Percentiles rank a stretch among this genome's conserved stretches.
phyloP scores from a whole-genome alignment of 2,888 invertebrate genomes.

The Smittia aterrima region DNA sequence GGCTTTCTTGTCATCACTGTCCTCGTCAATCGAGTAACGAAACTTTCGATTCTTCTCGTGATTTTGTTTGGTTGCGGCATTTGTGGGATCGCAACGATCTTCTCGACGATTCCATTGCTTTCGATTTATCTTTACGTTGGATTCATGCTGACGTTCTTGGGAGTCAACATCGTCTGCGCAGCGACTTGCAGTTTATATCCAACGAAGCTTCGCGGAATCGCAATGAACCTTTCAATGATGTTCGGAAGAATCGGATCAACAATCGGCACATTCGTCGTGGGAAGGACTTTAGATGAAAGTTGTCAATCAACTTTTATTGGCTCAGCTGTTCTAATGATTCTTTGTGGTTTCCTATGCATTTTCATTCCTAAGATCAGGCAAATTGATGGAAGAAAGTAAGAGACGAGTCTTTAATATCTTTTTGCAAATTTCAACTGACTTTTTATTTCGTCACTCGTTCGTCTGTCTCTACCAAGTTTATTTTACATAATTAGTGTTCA shows the following conservation, averaged over 20 bases:
- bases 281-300: constrained; percentile 49
- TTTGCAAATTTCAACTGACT: constrained; percentile 7
- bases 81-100: constrained; percentile 46
- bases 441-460: not conserved
- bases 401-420: not conserved
- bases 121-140: constrained; percentile 47
- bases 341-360: not conserved
- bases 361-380: constrained; percentile 19
- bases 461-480: not conserved
- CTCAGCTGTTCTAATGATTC: not conserved
- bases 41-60: constrained; percentile 47
- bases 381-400: not conserved
- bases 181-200: constrained; percentile 49
- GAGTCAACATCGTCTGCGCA: constrained; percentile 49
- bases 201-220: constrained; percentile 50
- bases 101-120: constrained; percentile 46
- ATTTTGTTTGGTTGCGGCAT: constrained; percentile 46
- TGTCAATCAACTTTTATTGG: constrained; percentile 51
- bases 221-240: constrained; percentile 53
- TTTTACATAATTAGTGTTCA: not conserved
- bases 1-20: constrained; percentile 48
- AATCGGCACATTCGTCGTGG: constrained; percentile 50
- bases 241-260: constrained; percentile 53
- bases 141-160: constrained; percentile 44
- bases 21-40: constrained; percentile 48